Percentiles rank a stretch among this genome's conserved stretches.
These are phyloP conservation scores for Parnassius smintheus DNA, from an alignment of 2,888 invertebrate species.

Conservation along the genomic window DNA sequence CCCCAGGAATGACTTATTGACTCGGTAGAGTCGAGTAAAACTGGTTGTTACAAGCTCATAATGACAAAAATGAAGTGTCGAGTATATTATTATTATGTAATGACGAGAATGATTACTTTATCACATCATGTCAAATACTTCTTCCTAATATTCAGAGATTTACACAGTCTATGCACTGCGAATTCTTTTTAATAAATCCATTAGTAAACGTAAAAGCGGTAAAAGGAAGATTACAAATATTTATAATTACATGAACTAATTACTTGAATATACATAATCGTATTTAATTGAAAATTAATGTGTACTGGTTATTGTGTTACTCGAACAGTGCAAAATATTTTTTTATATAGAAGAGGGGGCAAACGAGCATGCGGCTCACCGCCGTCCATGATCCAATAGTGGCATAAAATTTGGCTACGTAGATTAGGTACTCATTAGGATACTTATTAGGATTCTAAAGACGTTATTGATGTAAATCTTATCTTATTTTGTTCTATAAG, in stretches of 20 bases:
- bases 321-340: slow-evolving; percentile 16
- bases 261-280: slow-evolving; percentile 20
- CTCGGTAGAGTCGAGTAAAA: too few relatives aligned
- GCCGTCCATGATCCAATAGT: too few relatives aligned
- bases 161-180: not conserved
- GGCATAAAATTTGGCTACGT: slow-evolving; percentile 8
- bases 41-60: too few relatives aligned
- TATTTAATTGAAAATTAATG: slow-evolving; percentile 22
- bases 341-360: too few relatives aligned
- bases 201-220: slow-evolving; percentile 1
- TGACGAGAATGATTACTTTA: too few relatives aligned
- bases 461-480: slow-evolving; percentile 3
- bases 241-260: slow-evolving; percentile 3
- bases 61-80: too few relatives aligned
- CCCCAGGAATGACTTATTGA: too few relatives aligned
- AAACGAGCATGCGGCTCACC: too few relatives aligned
- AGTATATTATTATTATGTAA: too few relatives aligned
- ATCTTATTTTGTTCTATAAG: too few relatives aligned
- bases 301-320: slow-evolving; percentile 13
- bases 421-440: too few relatives aligned
- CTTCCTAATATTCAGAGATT: not conserved
- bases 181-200: not conserved
- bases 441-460: slow-evolving; percentile 15
- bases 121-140: not conserved
- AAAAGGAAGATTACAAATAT: slow-evolving; percentile 14